Conservation (phyloP, 2,797 vertebrate genomes). For the Carcharodon carcharias region DNA sequence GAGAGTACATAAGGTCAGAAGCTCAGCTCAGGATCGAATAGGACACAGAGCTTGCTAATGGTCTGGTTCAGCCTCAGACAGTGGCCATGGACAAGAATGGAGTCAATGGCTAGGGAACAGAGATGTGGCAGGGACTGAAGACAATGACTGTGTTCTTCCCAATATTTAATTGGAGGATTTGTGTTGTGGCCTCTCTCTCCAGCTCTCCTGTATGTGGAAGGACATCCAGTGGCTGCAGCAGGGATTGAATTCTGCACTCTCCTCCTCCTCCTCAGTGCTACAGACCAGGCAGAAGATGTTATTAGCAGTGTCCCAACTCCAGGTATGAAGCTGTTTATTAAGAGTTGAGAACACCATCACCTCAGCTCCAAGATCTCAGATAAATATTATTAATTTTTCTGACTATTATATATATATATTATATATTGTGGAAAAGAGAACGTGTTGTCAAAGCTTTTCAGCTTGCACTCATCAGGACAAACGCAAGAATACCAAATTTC, state of each 20-base stretch:
- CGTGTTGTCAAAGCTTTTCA: background rate
- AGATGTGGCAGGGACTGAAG: background rate
- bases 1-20: no score
- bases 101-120: background rate
- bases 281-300: conserved; percentile 68
- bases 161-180: background rate
- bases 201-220: conserved; percentile 68
- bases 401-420: background rate
- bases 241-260: conserved; percentile 58
- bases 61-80: background rate
- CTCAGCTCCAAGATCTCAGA: background rate
- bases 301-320: conserved; percentile 63
- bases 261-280: conserved; percentile 64
- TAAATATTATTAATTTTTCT: background rate
- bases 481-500: background rate
- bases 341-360: background rate
- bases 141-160: background rate
- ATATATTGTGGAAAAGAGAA: background rate
- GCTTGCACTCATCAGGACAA: background rate
- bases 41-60: background rate
- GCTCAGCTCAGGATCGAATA: no score
- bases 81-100: background rate
- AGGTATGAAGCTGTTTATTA: conserved; percentile 49
- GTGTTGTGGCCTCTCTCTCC: background rate
- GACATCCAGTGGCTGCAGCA: conserved; percentile 65